Evolutionary conservation across 2,797 vertebrate genomes (phyloP), one percentile per base, ranked within the genome.

Genomic region (Eospalax fontanierii): DNA sequence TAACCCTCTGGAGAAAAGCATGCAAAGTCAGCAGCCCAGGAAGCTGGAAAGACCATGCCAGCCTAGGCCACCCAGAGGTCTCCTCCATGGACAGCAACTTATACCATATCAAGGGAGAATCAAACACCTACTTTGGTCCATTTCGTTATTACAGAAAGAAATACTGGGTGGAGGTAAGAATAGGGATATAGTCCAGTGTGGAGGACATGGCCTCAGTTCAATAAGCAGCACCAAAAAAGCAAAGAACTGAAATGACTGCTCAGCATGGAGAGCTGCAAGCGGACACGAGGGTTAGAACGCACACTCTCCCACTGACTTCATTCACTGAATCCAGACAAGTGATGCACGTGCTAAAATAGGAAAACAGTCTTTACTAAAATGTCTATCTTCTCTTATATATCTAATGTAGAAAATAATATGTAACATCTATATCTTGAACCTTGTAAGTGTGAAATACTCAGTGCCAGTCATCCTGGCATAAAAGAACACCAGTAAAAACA

Each of bases 71-170:
- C 33, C 12, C 3, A 10, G 22, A 1, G 26, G 26, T 0, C 1
- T 61, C 16, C 21, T 65, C 79, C 33, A 70, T 12, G 54, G 70
- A 57, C 46, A 18, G 46, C 2, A 4, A 57, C 19, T 15, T 1
- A 43, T 26, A 10, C 22, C 7, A 43, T 30, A 59, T 40, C 86
- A 50, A 12, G 6, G 38, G 11, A 66, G n/a, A 93, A 35, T 73
- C 75, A 73, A 82, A 92, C 43, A 40, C 38, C n/a, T 3, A 54
- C n/a, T 59, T 57, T 35, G 70, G 54, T 33, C 80, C 70, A 81
- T 61, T 61, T 87, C 33, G 70, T 43, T 91, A 40, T 86, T 68
- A 89, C 43, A 63, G 71, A 92, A 86, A 65, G 38, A 82, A 89
- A 63, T 2, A 24, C 35, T 73, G 71, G 24, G 4, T 14, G 16